Evolutionary conservation across 1,140 invertebrate species (phyloP).

Genomic region (Drosophila nigrodunni): DNA sequence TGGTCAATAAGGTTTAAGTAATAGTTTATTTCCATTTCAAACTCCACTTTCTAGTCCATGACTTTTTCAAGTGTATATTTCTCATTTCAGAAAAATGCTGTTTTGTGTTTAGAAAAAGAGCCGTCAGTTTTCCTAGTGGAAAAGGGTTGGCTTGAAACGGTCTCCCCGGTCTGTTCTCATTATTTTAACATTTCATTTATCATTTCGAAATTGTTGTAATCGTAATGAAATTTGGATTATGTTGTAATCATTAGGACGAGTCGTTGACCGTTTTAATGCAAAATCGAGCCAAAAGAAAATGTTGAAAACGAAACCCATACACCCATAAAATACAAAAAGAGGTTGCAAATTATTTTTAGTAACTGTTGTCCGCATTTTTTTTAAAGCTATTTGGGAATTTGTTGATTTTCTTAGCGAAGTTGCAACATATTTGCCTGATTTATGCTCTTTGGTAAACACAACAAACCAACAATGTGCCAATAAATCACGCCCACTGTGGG

Average conservation of each 20-base stretch:
- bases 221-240: slow-evolving; percentile 80
- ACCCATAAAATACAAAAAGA: background rate
- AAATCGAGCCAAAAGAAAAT: slow-evolving; percentile 7
- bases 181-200: slow-evolving; percentile 79
- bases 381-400: slow-evolving; percentile 37
- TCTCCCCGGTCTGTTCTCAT: slow-evolving; percentile 53
- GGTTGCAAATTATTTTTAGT: slow-evolving; percentile 18
- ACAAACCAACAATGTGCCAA: slow-evolving; percentile 57
- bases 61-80: slow-evolving; percentile 18
- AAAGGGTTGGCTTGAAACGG: slow-evolving; percentile 47
- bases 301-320: background rate
- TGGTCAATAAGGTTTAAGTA: no score
- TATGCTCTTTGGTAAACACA: slow-evolving; percentile 47
- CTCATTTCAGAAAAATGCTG: slow-evolving; percentile 21
- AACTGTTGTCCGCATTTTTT: slow-evolving; percentile 1
- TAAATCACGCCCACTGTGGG: slow-evolving; percentile 62
- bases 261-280: slow-evolving; percentile 20
- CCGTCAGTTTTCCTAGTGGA: background rate
- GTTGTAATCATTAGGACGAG: slow-evolving; percentile 65
- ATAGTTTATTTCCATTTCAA: no score
- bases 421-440: slow-evolving; percentile 68
- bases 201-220: slow-evolving; percentile 70
- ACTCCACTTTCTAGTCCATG: background rate
- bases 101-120: slow-evolving; percentile 21
- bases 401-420: slow-evolving; percentile 34